A percentile compares a stretch with the other conserved stretches of the same genome.
Evolutionary conservation across 2,888 invertebrate genomes (phyloP).

Genomic region (Parnassius smintheus): DNA sequence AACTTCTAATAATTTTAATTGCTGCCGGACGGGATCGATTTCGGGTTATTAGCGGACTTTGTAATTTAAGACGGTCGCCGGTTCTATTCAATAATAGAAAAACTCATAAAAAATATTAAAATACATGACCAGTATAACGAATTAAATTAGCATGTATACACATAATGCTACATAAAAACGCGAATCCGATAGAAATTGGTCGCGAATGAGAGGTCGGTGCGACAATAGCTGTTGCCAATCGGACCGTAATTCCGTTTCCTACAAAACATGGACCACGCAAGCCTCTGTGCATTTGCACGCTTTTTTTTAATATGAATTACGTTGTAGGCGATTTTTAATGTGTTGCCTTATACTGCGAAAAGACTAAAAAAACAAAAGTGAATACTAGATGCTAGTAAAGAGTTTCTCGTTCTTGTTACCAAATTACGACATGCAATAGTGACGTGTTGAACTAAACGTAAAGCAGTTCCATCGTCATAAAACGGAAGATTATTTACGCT

Average conservation of each 20-base stretch:
- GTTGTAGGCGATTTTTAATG: not conserved
- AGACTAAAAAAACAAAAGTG: not conserved
- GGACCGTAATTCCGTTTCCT: slow-evolving; percentile 72
- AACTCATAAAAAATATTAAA: not conserved
- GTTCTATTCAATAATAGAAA: too few species aligned
- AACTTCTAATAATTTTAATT: too few species aligned
- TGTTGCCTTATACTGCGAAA: not conserved
- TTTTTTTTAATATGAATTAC: slow-evolving; percentile 8
- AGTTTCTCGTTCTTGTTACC: too few species aligned
- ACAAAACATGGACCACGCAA: slow-evolving; percentile 35
- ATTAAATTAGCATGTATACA: not conserved
- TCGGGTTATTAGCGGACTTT: too few species aligned
- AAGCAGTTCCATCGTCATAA: too few species aligned
- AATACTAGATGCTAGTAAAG: too few species aligned
- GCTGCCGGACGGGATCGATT: too few species aligned
- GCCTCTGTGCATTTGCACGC: slow-evolving; percentile 35
- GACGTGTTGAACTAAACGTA: too few species aligned
- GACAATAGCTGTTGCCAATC: slow-evolving; percentile 47
- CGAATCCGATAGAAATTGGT: slow-evolving; percentile 6
- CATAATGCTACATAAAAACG: not conserved
- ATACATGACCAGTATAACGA: not conserved
- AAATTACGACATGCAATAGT: too few species aligned
- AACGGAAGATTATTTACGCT: too few species aligned
- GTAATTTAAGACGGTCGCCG: too few species aligned
- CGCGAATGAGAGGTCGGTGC: slow-evolving; percentile 15